Base-by-base conservation (phyloP, 2,797 vertebrate genomes). In the Pangasius macronema region DNA sequence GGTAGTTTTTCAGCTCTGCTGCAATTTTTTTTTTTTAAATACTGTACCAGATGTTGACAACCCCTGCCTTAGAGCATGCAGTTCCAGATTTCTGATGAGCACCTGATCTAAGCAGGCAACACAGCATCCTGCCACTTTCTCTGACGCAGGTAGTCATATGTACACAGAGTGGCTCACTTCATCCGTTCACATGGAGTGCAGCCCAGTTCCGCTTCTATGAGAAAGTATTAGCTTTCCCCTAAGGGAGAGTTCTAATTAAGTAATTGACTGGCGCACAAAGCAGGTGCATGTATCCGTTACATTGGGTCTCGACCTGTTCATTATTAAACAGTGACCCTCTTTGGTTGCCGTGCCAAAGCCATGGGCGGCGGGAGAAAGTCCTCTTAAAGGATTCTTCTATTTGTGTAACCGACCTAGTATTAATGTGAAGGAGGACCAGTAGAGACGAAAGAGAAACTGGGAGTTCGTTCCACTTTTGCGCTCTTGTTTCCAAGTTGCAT, bases 221-320 rank as follows among this genome's bases (percentile, higher is more conserved):
- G 92, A 89, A 84, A 93, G 94, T 95, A 96, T 96, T 94, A 92
- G 91, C 94, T 96, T 96, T 94, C 95, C 93, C 95, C 95, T 91
- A 92, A 93, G 95, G 95, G 95, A 95, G 92, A 90, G 89, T 93
- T 96, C 94, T 96, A 96, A 96, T 96, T 96, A 96, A 95, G 94
- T 95, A 96, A 96, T 96, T 96, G 96, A 96, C 95, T 95, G 95
- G 95, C 92, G 94, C 94, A 94, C 94, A 95, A 94, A 95, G 95
- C 95, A 96, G 96, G 95, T 96, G 95, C 93, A 93, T 94, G 95
- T 96, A 96, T 96, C 95, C 57, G 91, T 96, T 96, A 96, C 96
- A 94, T 92, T 93, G 79, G 93, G 83, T 92, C 94, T 91, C 93
- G 93, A 96, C 95, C 95, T 94, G 94, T 95, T 94, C 95, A 95